phyloP scores from a whole-genome alignment of 2,113 vertebrate genomes.

The Oncorhynchus mykiss region DNA sequence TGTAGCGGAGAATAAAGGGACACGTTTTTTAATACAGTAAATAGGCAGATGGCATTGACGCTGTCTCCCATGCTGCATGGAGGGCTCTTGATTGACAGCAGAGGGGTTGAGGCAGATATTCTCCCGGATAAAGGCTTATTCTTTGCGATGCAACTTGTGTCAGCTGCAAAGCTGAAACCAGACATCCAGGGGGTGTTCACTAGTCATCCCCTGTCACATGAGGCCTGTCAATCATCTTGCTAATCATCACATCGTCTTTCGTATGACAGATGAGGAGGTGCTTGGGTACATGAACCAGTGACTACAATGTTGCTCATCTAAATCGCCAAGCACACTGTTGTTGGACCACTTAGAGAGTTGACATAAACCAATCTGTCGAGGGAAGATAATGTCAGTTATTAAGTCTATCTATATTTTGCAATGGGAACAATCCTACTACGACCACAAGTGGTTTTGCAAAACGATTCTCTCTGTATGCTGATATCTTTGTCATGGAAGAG shows the following conservation, averaged over 20 bases:
- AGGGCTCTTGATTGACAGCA: conserved; percentile 24
- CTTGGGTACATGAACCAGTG: background rate
- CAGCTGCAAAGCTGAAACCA: conserved; percentile 16
- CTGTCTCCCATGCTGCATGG: conserved; percentile 6
- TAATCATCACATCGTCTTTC: background rate
- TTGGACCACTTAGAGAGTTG: background rate
- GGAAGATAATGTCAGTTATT: no score
- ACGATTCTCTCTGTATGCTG: no score
- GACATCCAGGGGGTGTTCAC: background rate
- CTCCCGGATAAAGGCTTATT: conserved; percentile 4
- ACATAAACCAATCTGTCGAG: no score
- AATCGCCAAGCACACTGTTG: background rate
- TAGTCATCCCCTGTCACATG: background rate
- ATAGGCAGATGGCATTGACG: conserved; percentile 37
- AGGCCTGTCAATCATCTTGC: background rate
- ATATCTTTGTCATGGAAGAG: no score
- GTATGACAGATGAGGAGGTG: no score
- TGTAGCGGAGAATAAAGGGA: conserved; percentile 37
- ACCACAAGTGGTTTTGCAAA: no score
- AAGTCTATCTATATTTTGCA: no score
- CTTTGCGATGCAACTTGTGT: conserved; percentile 25
- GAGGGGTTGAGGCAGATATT: conserved; percentile 13
- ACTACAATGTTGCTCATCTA: background rate
- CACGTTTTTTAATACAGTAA: conserved; percentile 45
- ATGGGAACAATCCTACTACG: no score